These are phyloP conservation scores for Muscina levida DNA, from an alignment of 2,888 invertebrate species.

Conservation along the genomic window DNA sequence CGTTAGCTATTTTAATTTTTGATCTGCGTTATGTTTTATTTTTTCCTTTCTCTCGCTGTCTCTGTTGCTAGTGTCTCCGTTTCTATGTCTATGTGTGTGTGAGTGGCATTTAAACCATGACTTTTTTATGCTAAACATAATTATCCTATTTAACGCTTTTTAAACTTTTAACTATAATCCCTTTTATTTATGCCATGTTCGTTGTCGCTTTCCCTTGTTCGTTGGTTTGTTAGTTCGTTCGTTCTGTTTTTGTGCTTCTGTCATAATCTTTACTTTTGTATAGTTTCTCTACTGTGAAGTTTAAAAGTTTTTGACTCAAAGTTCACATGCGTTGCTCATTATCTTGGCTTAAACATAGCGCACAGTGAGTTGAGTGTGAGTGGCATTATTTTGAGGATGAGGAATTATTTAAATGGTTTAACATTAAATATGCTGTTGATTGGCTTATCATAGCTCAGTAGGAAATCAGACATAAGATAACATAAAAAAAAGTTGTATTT, in stretches of 20 bases:
- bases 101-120: background rate
- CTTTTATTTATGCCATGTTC: conserved; percentile 53
- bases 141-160: conserved; percentile 61
- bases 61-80: too few species aligned
- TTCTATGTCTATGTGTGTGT: background rate
- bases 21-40: too few species aligned
- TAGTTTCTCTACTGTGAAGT: conserved; percentile 9
- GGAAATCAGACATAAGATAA: too few species aligned
- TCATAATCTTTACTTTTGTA: conserved; percentile 52
- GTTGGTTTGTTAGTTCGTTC: conserved; percentile 28
- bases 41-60: too few species aligned
- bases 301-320: conserved; percentile 7
- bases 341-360: background rate
- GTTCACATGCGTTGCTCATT: conserved; percentile 27
- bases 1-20: background rate
- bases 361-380: background rate
- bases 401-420: too few species aligned
- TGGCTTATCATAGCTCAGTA: too few species aligned
- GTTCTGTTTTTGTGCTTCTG: conserved; percentile 33
- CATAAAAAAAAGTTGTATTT: too few species aligned
- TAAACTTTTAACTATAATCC: conserved; percentile 55
- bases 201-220: conserved; percentile 32
- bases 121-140: conserved; percentile 34
- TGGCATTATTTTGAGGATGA: too few species aligned
- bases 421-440: background rate